These are phyloP conservation scores for Gnatocerus cornutus DNA, from an alignment of 2,888 invertebrate species.

Conservation along the genomic window DNA sequence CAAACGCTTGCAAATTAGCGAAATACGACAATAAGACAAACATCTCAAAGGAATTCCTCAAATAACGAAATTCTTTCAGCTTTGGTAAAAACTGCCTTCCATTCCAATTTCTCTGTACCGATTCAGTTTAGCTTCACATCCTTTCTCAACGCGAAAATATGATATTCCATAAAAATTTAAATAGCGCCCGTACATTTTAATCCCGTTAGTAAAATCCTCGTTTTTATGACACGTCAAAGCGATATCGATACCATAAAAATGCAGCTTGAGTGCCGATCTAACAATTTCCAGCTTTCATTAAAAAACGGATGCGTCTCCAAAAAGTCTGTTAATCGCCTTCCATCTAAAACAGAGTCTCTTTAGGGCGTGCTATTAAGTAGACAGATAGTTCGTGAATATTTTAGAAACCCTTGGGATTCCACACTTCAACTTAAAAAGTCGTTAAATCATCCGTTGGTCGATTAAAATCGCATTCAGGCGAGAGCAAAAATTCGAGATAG, in stretches of 20 bases:
- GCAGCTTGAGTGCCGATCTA: constrained; percentile 1
- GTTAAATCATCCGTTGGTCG: constrained; percentile 9
- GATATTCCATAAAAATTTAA: not conserved
- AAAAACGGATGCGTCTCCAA: constrained; percentile 11
- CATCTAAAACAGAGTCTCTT: constrained; percentile 8
- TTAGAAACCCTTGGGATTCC: constrained; percentile 5
- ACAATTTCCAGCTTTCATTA: constrained; percentile 4
- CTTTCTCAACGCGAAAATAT: not conserved
- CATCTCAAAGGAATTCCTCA: not conserved
- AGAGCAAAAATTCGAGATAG: not conserved
- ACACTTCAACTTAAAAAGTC: constrained; percentile 14
- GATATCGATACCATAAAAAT: constrained; percentile 9
- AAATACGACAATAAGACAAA: not conserved
- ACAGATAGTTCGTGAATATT: constrained; percentile 27
- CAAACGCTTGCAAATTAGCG: not conserved
- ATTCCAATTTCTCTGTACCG: too few relatives aligned
- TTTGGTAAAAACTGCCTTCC: too few relatives aligned
- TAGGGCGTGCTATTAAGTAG: constrained; percentile 3
- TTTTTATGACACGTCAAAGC: constrained; percentile 9
- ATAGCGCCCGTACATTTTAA: constrained; percentile 1
- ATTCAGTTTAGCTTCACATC: too few relatives aligned
- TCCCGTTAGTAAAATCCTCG: not conserved
- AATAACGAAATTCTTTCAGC: not conserved
- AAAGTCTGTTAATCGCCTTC: constrained; percentile 12
- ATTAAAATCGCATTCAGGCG: constrained; percentile 6